A percentile compares a stretch with the other conserved stretches of the same genome.
Conservation (phyloP, 2,797 vertebrate genomes). For the Darevskia nairensis region DNA sequence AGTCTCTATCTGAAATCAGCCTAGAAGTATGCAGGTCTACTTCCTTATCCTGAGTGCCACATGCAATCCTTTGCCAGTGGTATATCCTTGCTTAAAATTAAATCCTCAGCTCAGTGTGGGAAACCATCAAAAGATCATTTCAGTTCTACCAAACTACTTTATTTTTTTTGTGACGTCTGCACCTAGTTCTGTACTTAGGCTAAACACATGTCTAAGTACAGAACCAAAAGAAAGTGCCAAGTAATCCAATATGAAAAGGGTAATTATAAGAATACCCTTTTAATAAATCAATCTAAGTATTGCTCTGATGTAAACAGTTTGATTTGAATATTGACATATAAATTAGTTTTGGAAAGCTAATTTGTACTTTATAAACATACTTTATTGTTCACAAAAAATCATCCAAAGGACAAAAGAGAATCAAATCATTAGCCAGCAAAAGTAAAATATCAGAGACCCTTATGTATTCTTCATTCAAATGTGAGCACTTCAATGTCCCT, state of each 20-base stretch:
- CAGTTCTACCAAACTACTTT: not conserved
- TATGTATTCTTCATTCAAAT: not conserved
- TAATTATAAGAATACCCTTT: not conserved
- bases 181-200: not conserved
- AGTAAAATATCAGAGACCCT: not conserved
- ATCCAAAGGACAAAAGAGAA: not conserved
- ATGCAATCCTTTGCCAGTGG: not conserved
- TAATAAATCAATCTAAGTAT: not conserved
- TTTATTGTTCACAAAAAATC: not conserved
- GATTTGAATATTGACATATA: not conserved
- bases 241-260: not conserved
- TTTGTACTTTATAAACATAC: not conserved
- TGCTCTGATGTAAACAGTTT: not conserved
- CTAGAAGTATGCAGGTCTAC: too few species aligned
- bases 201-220: not conserved
- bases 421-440: not conserved
- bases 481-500: not conserved
- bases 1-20: too few species aligned
- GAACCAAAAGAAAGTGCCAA: too few species aligned
- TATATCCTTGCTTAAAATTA: not conserved
- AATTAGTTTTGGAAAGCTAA: not conserved
- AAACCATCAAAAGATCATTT: not conserved
- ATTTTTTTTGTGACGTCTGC: not conserved
- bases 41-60: not conserved
- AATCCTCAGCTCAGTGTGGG: not conserved